phyloP scores from a whole-genome alignment of 1,140 invertebrate genomes.

The Scaptomyza hsui region DNA sequence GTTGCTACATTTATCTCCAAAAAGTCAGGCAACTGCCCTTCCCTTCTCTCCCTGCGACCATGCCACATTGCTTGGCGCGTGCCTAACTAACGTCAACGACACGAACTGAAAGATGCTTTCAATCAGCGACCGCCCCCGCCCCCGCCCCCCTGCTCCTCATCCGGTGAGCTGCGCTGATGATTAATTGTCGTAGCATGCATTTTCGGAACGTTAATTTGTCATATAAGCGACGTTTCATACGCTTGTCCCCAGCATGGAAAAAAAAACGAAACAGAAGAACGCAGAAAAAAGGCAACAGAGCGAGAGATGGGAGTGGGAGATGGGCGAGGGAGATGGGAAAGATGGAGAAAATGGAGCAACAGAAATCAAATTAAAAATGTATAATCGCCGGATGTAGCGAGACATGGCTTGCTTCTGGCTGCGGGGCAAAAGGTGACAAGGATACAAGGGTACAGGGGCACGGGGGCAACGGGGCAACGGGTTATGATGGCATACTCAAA shows the following conservation, averaged over 20 bases:
- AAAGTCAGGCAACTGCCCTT: constrained; percentile 7
- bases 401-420: neutral
- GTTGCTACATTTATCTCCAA: constrained; percentile 39
- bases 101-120: constrained; percentile 46
- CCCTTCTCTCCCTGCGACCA: too few species aligned
- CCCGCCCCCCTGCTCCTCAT: constrained; percentile 5
- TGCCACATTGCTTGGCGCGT: neutral
- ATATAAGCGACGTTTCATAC: constrained; percentile 64
- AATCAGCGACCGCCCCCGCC: constrained; percentile 39
- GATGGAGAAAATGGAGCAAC: constrained; percentile 44
- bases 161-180: constrained; percentile 48
- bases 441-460: neutral
- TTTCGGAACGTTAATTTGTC: constrained; percentile 81
- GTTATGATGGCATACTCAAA: neutral
- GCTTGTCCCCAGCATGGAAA: constrained; percentile 32
- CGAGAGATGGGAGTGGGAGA: neutral
- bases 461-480: neutral
- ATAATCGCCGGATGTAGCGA: constrained; percentile 63
- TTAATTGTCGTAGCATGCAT: constrained; percentile 69
- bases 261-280: constrained; percentile 2
- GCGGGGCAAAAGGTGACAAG: too few species aligned
- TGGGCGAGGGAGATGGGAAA: neutral
- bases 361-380: constrained; percentile 81
- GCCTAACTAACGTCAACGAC: constrained; percentile 15
- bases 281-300: neutral